Conservation (phyloP, 2,888 invertebrate genomes). For the Drosophila neotestacea region DNA sequence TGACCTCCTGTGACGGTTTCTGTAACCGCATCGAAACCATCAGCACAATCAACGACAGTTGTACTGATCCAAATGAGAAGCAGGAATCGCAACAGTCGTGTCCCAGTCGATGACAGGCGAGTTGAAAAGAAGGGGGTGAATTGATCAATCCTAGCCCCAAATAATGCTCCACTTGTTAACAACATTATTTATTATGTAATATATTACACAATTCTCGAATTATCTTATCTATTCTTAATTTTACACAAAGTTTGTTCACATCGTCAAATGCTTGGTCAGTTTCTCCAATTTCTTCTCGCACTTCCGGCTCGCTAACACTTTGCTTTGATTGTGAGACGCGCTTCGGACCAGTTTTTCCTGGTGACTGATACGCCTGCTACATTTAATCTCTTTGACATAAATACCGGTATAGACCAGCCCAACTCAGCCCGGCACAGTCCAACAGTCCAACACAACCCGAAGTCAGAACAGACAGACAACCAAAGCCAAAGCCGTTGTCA, state of each 20-base stretch:
- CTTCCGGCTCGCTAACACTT: constrained; percentile 14
- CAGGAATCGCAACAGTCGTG: constrained; percentile 35
- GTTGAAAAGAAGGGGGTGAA: constrained; percentile 10
- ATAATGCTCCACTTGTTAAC: constrained; percentile 29
- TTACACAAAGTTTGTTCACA: constrained; percentile 29
- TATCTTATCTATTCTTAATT: constrained; percentile 10
- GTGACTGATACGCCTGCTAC: constrained; percentile 52
- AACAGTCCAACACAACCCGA: constrained; percentile 2
- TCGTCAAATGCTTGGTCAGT: constrained; percentile 13
- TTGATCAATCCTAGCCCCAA: constrained; percentile 31
- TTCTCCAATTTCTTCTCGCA: constrained; percentile 13
- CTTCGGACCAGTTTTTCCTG: constrained; percentile 51
- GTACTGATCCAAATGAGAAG: constrained; percentile 39
- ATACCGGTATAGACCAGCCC: constrained; percentile 42
- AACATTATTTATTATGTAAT: constrained; percentile 23
- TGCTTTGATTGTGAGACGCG: constrained; percentile 37
- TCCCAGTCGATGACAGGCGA: constrained; percentile 9
- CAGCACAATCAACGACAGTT: constrained; percentile 48
- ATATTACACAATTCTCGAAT: not conserved
- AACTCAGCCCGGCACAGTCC: not conserved
- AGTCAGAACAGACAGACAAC: constrained; percentile 23
- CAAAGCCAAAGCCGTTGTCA: constrained; percentile 28
- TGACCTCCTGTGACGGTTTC: not conserved
- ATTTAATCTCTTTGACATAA: constrained; percentile 66
- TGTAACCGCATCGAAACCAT: constrained; percentile 38